Evolutionary conservation across 2,888 invertebrate genomes (phyloP).

Genomic region (Lymantria dispar): DNA sequence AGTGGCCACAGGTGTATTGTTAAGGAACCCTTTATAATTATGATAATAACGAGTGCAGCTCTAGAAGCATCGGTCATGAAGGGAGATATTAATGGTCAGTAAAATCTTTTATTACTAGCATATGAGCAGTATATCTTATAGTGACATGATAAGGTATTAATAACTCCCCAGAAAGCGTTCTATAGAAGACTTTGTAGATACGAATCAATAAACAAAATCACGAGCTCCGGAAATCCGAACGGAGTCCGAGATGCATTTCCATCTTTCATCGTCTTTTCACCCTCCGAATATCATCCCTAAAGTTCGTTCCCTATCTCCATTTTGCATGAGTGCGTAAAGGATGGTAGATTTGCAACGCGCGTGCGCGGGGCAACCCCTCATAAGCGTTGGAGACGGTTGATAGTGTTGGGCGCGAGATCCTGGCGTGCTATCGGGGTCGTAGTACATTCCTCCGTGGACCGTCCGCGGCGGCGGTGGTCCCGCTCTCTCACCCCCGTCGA

Average conservation of each 20-base stretch:
- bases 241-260: slow-evolving; percentile 80
- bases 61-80: slow-evolving; percentile 22
- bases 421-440: slow-evolving; percentile 67
- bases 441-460: slow-evolving; percentile 76
- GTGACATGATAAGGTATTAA: slow-evolving; percentile 70
- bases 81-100: slow-evolving; percentile 43
- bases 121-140: slow-evolving; percentile 60
- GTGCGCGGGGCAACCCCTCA: slow-evolving; percentile 76
- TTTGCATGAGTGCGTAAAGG: slow-evolving; percentile 50
- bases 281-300: slow-evolving; percentile 78
- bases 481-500: slow-evolving; percentile 71
- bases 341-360: slow-evolving; percentile 53
- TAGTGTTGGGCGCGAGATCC: slow-evolving; percentile 68
- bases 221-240: slow-evolving; percentile 80
- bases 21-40: slow-evolving; percentile 36
- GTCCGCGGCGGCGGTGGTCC: slow-evolving; percentile 77
- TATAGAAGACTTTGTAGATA: slow-evolving; percentile 54
- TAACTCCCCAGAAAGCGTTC: slow-evolving; percentile 57
- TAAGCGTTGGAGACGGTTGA: slow-evolving; percentile 68
- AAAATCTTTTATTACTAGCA: slow-evolving; percentile 56
- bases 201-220: slow-evolving; percentile 82
- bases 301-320: slow-evolving; percentile 55
- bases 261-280: slow-evolving; percentile 79
- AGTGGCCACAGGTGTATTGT: slow-evolving; percentile 60
- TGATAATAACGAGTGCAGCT: slow-evolving; percentile 25